Conservation (phyloP, 1,140 invertebrate genomes). For the Aphaenogaster ashmeadi region DNA sequence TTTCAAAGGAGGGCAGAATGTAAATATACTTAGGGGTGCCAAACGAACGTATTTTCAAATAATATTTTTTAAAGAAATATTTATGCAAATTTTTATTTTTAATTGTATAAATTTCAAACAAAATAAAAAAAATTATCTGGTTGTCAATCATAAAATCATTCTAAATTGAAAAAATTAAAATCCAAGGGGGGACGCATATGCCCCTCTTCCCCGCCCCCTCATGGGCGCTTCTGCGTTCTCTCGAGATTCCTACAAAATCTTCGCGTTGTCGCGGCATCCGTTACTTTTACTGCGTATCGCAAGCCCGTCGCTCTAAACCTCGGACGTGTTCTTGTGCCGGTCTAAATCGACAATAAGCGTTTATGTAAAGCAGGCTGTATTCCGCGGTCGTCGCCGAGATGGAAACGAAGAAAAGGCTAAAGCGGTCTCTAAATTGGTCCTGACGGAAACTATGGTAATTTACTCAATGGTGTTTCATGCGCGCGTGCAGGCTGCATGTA, state of each 20-base stretch:
- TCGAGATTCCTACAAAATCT: slow-evolving; percentile 43
- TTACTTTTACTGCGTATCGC: slow-evolving; percentile 62
- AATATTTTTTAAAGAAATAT: too few species aligned
- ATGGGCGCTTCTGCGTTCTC: neutral
- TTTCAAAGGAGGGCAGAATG: too few species aligned
- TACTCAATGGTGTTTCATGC: slow-evolving; percentile 37
- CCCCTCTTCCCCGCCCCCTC: too few species aligned
- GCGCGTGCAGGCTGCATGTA: neutral
- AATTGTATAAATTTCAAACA: too few species aligned
- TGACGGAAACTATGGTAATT: slow-evolving; percentile 51
- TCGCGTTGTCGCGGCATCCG: slow-evolving; percentile 29
- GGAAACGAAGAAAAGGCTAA: slow-evolving; percentile 58
- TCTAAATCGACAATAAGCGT: slow-evolving; percentile 71
- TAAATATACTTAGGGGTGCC: too few species aligned
- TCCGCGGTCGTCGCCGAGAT: slow-evolving; percentile 41
- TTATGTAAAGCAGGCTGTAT: slow-evolving; percentile 64
- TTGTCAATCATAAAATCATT: too few species aligned
- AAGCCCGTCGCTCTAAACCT: slow-evolving; percentile 29
- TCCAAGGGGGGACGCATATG: too few species aligned
- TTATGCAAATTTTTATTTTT: too few species aligned
- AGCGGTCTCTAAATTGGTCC: slow-evolving; percentile 40
- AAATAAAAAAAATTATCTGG: too few species aligned
- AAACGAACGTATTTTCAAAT: too few species aligned
- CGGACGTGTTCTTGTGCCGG: slow-evolving; percentile 57
- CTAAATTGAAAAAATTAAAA: too few species aligned